These are phyloP conservation scores for Scarus forsteni DNA, from an alignment of 2,797 vertebrate species.

Conservation along the genomic window DNA sequence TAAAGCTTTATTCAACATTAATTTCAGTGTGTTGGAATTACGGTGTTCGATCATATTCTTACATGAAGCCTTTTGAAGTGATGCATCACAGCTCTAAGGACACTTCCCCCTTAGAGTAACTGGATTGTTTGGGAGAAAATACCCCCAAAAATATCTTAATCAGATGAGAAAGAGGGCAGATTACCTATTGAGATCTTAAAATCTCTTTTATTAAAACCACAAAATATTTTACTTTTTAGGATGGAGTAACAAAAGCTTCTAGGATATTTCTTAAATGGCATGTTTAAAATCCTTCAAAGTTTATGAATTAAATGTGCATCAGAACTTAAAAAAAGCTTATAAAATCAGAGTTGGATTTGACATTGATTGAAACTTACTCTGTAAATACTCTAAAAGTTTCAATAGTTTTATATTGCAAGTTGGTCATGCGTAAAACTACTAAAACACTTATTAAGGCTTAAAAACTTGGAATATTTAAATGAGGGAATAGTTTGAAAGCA, in stretches of 20 bases:
- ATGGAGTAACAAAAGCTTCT: neutral
- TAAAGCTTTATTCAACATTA: neutral
- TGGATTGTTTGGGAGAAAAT: neutral
- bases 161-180: neutral
- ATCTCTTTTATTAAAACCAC: neutral
- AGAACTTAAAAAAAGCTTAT: neutral
- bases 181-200: no score
- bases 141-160: neutral
- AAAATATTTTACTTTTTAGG: neutral
- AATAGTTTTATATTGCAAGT: no score
- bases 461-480: neutral
- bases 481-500: no score
- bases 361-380: neutral
- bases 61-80: neutral
- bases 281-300: neutral
- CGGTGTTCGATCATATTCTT: neutral
- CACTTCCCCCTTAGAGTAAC: neutral
- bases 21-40: slow-evolving; percentile 50
- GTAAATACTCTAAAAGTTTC: no score
- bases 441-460: neutral
- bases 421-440: neutral
- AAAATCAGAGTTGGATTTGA: neutral
- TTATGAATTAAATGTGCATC: neutral
- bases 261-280: neutral
- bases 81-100: neutral